Conservation (phyloP, 2,888 invertebrate genomes). For the Caenorhabditis plicata region DNA sequence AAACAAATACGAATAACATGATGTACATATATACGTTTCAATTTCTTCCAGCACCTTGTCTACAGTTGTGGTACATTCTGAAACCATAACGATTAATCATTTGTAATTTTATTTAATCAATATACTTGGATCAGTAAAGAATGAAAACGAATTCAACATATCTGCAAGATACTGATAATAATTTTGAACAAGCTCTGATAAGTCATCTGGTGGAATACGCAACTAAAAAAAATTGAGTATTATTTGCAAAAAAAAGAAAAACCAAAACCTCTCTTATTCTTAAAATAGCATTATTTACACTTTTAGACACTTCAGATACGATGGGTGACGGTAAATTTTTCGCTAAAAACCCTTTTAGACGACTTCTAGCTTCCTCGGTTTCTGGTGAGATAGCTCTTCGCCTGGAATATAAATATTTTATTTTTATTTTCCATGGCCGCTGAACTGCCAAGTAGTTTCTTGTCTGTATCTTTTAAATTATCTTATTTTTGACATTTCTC, state of each 20-base stretch:
- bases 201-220: constrained; percentile 74
- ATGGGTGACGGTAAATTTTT: constrained; percentile 65
- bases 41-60: constrained; percentile 85
- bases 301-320: constrained; percentile 71
- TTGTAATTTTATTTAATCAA: background rate
- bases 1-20: constrained; percentile 83
- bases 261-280: constrained; percentile 67
- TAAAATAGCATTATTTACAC: constrained; percentile 71
- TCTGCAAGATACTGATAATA: constrained; percentile 81
- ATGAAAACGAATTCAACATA: constrained; percentile 72
- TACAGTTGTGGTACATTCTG: constrained; percentile 74
- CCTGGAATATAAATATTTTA: constrained; percentile 32
- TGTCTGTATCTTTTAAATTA: background rate
- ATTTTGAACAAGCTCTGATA: constrained; percentile 86
- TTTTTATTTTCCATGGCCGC: constrained; percentile 1
- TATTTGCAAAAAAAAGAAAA: background rate
- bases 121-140: constrained; percentile 65
- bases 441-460: background rate
- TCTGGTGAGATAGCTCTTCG: constrained; percentile 39
- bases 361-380: constrained; percentile 64
- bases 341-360: constrained; percentile 67
- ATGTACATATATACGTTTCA: constrained; percentile 89
- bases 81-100: background rate
- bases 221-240: constrained; percentile 39
- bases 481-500: background rate